Evolutionary conservation across 2,113 vertebrate genomes (phyloP).

Genomic region (Phainopepla nitens): DNA sequence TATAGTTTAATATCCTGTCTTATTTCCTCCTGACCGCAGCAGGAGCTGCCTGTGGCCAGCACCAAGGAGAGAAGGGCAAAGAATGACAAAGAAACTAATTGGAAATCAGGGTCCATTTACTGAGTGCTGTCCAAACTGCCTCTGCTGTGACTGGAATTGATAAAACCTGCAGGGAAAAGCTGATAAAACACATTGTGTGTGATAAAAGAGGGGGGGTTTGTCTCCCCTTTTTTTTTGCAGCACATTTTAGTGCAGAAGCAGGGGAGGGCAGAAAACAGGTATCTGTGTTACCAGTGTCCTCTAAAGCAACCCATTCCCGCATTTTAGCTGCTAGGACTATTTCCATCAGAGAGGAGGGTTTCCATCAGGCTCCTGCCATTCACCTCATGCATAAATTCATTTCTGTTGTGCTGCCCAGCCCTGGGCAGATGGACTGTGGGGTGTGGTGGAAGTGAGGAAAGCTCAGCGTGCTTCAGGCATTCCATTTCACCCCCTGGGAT

Average conservation of each 20-base stretch:
- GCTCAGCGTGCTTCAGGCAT: background rate
- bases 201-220: background rate
- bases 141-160: background rate
- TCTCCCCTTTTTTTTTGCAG: background rate
- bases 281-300: background rate
- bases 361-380: background rate
- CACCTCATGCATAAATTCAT: background rate
- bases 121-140: background rate
- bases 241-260: background rate
- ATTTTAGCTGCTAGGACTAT: background rate
- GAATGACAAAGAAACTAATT: slow-evolving; percentile 37
- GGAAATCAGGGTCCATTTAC: slow-evolving; percentile 6
- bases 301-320: background rate
- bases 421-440: background rate
- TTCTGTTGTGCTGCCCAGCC: background rate
- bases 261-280: background rate
- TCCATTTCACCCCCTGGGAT: background rate
- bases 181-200: background rate
- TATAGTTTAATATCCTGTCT: slow-evolving; percentile 47
- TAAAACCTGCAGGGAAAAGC: background rate
- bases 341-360: background rate
- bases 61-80: background rate
- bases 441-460: background rate
- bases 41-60: background rate
- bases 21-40: background rate